Evolutionary conservation across 2,113 vertebrate genomes (phyloP), one percentile per base, ranked within the genome.

Genomic region (Jaculus jaculus): DNA sequence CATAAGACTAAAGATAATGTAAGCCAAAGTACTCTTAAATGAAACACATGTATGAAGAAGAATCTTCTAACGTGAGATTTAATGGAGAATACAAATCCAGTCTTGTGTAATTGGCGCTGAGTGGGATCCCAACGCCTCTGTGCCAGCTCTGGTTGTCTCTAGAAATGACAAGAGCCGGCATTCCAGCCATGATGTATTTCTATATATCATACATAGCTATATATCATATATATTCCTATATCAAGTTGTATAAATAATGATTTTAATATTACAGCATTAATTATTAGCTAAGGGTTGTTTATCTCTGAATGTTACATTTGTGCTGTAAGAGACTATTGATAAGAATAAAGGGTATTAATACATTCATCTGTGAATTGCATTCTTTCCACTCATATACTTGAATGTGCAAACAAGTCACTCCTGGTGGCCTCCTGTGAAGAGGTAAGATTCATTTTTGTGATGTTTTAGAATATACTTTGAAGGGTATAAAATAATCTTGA

Each of bases 391-490:
- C 1, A 39, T 32, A 80, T 15, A 54, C 71, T 34, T 30, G 0
- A 74, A 17, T 32, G 17, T 15, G 11, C 79, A 17, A 84, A 60
- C 7, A 71, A 92, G 37, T 90, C 42, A 66, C 6, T 94, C 74
- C 51, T 42, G 42, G 66, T 86, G 88, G 15, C 37, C 74, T 89
- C 84, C 85, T 80, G n/a, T 79, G 51, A 66, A 30, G 13, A 37
- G 24, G 20, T 54, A 69, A 87, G 23, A 80, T 73, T 93, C 5
- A 81, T 21, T 83, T 80, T 63, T 81, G 15, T 80, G 91, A 20
- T 91, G 87, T 91, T 81, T 84, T 2, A 86, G 51, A 81, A n/a
- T 61, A 75, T 2, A 61, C 34, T 69, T 91, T 84, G 66, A 66
- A 18, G 65, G 37, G 60, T 20, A 78, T 32, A 87, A 92, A 90